Evolutionary conservation across 2,797 vertebrate genomes (phyloP).

Genomic region (Coregonus ussuriensis): DNA sequence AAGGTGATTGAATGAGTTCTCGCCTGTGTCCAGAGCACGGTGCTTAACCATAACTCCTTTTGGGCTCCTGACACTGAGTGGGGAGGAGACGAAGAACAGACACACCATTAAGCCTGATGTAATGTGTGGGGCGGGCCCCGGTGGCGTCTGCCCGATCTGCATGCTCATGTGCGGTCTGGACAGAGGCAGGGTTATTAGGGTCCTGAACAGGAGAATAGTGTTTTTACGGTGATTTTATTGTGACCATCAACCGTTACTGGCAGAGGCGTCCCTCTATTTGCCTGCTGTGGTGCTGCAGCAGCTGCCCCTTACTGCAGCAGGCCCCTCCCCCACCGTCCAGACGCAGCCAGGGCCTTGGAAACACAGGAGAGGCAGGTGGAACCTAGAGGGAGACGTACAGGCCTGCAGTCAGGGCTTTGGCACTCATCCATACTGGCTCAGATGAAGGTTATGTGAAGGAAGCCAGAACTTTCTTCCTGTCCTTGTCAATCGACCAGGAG

Average conservation of each 20-base stretch:
- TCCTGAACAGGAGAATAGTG: not conserved
- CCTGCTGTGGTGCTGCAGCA: not conserved
- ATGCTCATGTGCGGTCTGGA: not conserved
- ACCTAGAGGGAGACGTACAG: not conserved
- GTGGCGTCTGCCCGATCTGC: not conserved
- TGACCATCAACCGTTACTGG: constrained; percentile 17
- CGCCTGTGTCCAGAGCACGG: not conserved
- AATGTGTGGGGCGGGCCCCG: not conserved
- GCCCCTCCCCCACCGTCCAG: not conserved
- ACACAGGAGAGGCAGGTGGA: not conserved
- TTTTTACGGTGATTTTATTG: constrained; percentile 5
- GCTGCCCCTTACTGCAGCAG: no score
- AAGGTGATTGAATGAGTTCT: not conserved
- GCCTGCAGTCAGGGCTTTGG: not conserved
- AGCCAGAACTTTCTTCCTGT: not conserved
- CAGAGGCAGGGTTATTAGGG: not conserved
- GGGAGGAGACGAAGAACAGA: not conserved
- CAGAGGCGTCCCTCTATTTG: constrained; percentile 1
- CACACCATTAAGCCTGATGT: not conserved
- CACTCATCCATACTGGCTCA: not conserved
- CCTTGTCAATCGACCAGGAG: no score
- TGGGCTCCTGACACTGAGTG: not conserved
- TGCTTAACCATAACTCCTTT: not conserved
- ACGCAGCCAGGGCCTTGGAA: not conserved
- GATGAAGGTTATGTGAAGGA: not conserved